Conservation (phyloP, 2,888 invertebrate genomes). For the Schrankia costaestrigalis region DNA sequence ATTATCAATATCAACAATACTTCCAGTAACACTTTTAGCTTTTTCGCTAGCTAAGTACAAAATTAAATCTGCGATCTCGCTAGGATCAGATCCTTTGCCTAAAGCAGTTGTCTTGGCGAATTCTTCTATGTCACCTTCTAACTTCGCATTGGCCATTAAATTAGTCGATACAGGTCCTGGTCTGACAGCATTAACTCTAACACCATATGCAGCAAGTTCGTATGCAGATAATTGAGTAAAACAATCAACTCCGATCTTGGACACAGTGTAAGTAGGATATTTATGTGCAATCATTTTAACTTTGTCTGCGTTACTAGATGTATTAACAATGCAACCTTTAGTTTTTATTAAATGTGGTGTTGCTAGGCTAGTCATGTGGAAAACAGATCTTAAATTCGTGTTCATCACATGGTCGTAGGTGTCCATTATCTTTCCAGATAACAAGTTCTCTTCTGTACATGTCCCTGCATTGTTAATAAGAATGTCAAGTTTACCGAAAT, state of each 20-base stretch:
- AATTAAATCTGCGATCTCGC: conserved; percentile 36
- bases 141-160: neutral
- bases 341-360: conserved; percentile 13
- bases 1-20: conserved; percentile 18
- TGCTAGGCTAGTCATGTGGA: conserved; percentile 5
- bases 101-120: conserved; percentile 4
- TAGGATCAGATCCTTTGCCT: conserved; percentile 18
- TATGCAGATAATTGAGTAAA: conserved; percentile 91
- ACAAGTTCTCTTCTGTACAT: neutral
- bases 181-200: conserved; percentile 90
- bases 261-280: conserved; percentile 89
- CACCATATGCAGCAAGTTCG: conserved; percentile 84
- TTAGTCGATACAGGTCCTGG: conserved; percentile 61
- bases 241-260: conserved; percentile 92
- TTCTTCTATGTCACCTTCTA: neutral
- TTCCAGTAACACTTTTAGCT: conserved; percentile 34
- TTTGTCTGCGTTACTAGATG: conserved; percentile 12
- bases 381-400: conserved; percentile 6
- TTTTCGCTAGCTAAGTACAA: conserved; percentile 34
- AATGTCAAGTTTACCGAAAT: conserved; percentile 12
- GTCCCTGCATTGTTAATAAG: conserved; percentile 20
- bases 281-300: conserved; percentile 1
- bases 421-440: conserved; percentile 8
- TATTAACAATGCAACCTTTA: conserved; percentile 87
- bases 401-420: conserved; percentile 9